Evolutionary conservation across 2,888 invertebrate genomes (phyloP), one percentile per base, ranked within the genome.

Genomic region (Pachymerium ferrugineum): DNA sequence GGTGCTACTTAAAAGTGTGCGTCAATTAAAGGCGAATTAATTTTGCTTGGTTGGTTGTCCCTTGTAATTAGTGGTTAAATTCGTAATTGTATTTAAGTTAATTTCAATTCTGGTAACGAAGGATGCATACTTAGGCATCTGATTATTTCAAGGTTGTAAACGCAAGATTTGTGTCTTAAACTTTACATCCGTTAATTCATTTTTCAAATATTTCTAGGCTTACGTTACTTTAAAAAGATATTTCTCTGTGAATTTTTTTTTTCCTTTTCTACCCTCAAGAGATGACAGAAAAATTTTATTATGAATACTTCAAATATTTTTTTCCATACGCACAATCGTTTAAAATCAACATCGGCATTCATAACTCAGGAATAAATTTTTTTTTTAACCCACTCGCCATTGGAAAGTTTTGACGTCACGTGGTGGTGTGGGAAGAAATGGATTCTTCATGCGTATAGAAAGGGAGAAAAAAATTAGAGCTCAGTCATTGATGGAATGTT

Each of bases 401-500:
- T 19, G 47, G 22, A 22, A 54, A n/a, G 3, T 5, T 19, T 38
- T 54, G 47, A 54, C 47, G 47, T 54, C 47, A 54, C 47, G 16
- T 19, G 14, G 5, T 3, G 19, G 47, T 54, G 47, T 54, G 47
- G 47, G 47, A 54, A 54, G 47, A 54, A 54, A 54, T 54, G 47
- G 47, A 54, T 54, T 22, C 47, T 54, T 54, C 47, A 54, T 54
- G 47, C 47, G 47, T 54, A 54, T 16, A 54, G 47, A 54, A 19
- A 54, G 47, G 22, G 22, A 54, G 10, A 19, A 54, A 54, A 47
- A 54, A 54, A 54, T 22, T 54, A 16, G 10, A 19, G 22, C 16
- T 16, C 47, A 54, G 47, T 54, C 47, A 54, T 54, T 54, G 47
- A 54, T 54, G 47, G 47, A 54, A 54, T 54, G 47, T 54, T 54